A percentile compares a stretch with the other conserved stretches of the same genome.
These are phyloP conservation scores for Aelia acuminata DNA, from an alignment of 2,888 invertebrate genomes.

Conservation along the genomic window DNA sequence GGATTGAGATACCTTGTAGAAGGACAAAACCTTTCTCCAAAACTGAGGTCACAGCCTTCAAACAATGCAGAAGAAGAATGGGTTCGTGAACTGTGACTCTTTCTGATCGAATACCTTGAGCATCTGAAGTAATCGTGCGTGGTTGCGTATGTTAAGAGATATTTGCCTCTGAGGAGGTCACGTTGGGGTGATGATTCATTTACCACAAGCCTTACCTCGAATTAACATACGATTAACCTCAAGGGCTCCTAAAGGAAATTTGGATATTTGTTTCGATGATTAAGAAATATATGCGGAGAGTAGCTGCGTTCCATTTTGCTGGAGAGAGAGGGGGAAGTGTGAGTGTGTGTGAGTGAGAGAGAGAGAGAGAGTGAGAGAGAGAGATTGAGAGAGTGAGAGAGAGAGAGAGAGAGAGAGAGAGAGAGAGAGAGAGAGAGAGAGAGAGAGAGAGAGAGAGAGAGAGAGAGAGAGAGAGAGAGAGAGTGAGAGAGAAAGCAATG, in stretches of 20 bases:
- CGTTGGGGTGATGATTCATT: conserved; percentile 28
- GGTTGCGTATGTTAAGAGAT: neutral
- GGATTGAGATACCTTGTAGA: neutral
- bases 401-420: no score
- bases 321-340: no score
- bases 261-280: conserved; percentile 19
- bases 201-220: neutral
- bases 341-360: no score
- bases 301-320: neutral
- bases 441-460: no score
- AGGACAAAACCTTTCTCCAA: neutral
- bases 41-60: neutral
- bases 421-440: no score
- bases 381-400: no score
- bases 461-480: no score
- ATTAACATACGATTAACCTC: conserved; percentile 31
- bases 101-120: conserved; percentile 25
- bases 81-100: neutral
- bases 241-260: neutral
- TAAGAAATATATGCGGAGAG: neutral
- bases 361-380: no score
- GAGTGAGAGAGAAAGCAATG: no score
- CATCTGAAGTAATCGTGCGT: conserved; percentile 40
- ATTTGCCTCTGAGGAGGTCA: neutral
- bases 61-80: neutral